A percentile compares a stretch with the other conserved stretches of the same genome.
Conservation (phyloP, 2,113 vertebrate species). For the Rhea pennata region DNA sequence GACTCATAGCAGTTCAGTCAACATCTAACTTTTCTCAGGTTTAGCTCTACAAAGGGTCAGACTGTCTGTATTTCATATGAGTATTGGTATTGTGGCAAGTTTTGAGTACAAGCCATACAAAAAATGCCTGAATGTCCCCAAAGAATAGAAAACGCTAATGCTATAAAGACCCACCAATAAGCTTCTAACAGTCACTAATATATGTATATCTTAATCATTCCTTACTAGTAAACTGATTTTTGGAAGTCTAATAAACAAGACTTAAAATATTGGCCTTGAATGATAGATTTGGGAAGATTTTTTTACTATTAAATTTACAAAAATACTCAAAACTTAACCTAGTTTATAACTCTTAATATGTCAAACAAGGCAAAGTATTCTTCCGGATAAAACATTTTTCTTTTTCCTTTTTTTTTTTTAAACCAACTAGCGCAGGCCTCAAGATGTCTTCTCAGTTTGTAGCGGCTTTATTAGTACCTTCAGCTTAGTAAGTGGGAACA, state of each 20-base stretch:
- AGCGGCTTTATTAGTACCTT: background rate
- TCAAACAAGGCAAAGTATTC: background rate
- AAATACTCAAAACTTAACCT: background rate
- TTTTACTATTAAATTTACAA: background rate
- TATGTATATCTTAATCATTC: background rate
- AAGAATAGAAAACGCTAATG: background rate
- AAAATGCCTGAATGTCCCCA: background rate
- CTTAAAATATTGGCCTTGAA: background rate
- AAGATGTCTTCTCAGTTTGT: background rate
- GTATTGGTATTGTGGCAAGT: background rate
- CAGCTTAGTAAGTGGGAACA: background rate
- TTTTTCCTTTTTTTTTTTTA: background rate
- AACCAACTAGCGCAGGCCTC: background rate
- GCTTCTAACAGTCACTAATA: background rate
- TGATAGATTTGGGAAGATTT: background rate
- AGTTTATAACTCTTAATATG: background rate
- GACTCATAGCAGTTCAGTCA: background rate
- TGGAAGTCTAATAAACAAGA: background rate
- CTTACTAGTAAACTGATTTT: conserved; percentile 4
- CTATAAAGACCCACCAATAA: background rate
- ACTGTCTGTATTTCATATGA: background rate
- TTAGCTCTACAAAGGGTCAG: background rate
- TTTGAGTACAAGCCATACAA: background rate
- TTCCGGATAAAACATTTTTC: background rate
- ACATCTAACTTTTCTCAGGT: background rate